Evolutionary conservation across 2,113 vertebrate species (phyloP).

Genomic region (Cavia aperea): DNA sequence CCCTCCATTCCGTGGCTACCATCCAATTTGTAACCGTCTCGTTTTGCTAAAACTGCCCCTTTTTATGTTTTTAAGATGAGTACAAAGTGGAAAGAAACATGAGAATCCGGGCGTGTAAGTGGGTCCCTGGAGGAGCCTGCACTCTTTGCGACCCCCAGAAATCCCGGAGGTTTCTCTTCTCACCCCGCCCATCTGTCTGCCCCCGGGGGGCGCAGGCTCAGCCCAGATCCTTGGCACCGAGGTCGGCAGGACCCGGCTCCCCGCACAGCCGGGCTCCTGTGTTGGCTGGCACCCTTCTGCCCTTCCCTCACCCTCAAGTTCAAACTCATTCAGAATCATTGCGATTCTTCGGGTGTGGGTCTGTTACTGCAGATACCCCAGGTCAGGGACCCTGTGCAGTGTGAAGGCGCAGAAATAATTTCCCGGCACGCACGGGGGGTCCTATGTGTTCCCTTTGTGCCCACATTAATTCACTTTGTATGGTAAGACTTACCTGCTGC

Average conservation of each 20-base stretch:
- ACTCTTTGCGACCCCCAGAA: not conserved
- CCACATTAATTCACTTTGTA: not conserved
- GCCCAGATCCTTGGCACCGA: not conserved
- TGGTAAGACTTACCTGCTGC: not conserved
- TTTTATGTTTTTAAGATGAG: not conserved
- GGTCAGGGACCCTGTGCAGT: rapidly evolving
- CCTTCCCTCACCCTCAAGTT: not conserved
- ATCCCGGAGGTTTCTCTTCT: not conserved
- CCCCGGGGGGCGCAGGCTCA: rapidly evolving
- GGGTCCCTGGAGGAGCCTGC: not conserved
- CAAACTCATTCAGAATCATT: not conserved
- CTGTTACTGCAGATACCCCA: not conserved
- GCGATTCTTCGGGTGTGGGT: not conserved
- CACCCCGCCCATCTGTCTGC: rapidly evolving
- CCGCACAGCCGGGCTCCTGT: not conserved
- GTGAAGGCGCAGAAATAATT: not conserved
- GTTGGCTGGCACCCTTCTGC: not conserved
- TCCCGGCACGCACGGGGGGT: not conserved
- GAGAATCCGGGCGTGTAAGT: not conserved
- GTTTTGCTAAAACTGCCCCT: not conserved
- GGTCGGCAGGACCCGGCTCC: not conserved
- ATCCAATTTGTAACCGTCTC: not conserved
- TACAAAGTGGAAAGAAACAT: not conserved
- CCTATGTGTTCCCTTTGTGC: not conserved
- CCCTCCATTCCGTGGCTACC: not conserved